Conservation (phyloP, 1,140 invertebrate species). For the Conus ventricosus region DNA sequence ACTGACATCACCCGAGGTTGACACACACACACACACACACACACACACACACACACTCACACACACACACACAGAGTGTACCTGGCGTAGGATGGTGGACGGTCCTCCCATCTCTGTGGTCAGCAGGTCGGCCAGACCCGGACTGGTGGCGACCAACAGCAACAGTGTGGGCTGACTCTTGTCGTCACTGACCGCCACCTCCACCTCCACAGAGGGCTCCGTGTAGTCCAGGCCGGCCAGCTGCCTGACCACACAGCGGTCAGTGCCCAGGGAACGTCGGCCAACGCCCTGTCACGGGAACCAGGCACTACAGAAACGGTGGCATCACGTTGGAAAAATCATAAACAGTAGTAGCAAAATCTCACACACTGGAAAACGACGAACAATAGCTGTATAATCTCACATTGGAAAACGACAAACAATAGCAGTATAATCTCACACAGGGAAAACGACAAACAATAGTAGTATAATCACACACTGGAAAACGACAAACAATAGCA, state of each 20-base stretch:
- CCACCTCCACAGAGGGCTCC: slow-evolving; percentile 51
- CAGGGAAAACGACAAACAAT: too few relatives aligned
- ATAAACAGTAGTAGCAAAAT: background rate
- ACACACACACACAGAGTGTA: background rate
- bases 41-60: too few relatives aligned
- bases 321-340: background rate
- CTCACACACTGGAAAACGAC: too few relatives aligned
- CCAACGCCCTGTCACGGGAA: background rate
- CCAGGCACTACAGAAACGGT: background rate
- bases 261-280: background rate
- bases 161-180: slow-evolving; percentile 48
- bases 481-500: too few relatives aligned
- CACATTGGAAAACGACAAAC: too few relatives aligned
- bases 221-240: slow-evolving; percentile 48
- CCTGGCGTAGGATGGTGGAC: slow-evolving; percentile 42
- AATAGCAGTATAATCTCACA: too few relatives aligned
- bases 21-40: too few relatives aligned
- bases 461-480: too few relatives aligned
- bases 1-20: too few relatives aligned
- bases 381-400: too few relatives aligned
- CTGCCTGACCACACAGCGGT: slow-evolving; percentile 46
- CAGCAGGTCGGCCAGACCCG: slow-evolving; percentile 52
- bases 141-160: slow-evolving; percentile 48
- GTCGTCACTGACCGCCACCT: slow-evolving; percentile 51
- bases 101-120: slow-evolving; percentile 49